A percentile compares a stretch with the other conserved stretches of the same genome.
Conservation (phyloP, 2,797 vertebrate genomes). For the Danionella dracula region DNA sequence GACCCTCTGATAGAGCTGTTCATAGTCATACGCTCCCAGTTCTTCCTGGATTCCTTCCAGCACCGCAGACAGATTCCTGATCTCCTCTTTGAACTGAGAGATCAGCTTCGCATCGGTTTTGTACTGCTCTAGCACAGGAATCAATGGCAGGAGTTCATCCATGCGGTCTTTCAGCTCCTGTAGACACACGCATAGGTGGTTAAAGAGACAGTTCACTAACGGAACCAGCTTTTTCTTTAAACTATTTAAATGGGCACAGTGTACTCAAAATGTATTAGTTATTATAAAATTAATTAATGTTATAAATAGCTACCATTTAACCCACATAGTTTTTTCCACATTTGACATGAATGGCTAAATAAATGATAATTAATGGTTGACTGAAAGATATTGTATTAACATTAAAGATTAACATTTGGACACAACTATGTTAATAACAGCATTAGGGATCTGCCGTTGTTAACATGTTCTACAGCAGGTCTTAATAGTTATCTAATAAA, state of each 20-base stretch:
- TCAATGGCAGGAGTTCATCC: conserved; percentile 92
- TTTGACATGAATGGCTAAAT: too few relatives aligned
- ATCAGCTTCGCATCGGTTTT: conserved; percentile 94
- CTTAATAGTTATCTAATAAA: not conserved
- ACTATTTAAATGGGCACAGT: too few relatives aligned
- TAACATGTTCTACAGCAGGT: not conserved
- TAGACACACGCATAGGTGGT: conserved; percentile 12
- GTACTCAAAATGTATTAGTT: too few relatives aligned
- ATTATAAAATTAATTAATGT: too few relatives aligned
- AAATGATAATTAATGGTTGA: too few relatives aligned
- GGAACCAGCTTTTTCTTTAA: too few relatives aligned
- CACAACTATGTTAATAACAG: too few relatives aligned
- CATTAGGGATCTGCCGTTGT: not conserved
- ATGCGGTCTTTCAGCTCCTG: conserved; percentile 96
- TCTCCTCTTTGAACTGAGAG: conserved; percentile 96
- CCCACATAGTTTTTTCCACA: too few relatives aligned
- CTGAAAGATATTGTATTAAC: not conserved
- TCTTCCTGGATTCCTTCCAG: conserved; percentile 93
- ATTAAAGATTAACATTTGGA: not conserved
- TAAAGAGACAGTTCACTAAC: too few relatives aligned
- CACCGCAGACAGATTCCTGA: conserved; percentile 86
- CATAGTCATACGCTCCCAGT: conserved; percentile 92
- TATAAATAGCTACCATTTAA: too few relatives aligned
- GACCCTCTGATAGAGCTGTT: conserved; percentile 92
- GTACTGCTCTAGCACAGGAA: conserved; percentile 97